These are phyloP conservation scores for Megaceryle torquata DNA, from an alignment of 2,113 vertebrate genomes.

Conservation along the genomic window DNA sequence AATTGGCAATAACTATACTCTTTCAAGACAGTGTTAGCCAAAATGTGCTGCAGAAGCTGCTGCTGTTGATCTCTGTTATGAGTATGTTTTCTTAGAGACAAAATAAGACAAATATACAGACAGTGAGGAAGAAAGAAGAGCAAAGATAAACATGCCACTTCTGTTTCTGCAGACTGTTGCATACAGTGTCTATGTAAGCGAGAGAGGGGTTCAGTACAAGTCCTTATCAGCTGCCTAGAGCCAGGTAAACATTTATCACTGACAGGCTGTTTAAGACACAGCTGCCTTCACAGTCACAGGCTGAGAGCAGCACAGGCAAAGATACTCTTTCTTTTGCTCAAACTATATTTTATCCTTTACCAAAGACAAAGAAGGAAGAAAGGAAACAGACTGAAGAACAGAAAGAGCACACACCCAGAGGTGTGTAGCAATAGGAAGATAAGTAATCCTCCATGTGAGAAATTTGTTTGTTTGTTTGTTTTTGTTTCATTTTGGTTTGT, in stretches of 20 bases:
- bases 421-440: not conserved
- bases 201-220: not conserved
- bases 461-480: no score
- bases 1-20: not conserved
- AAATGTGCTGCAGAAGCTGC: not conserved
- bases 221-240: not conserved
- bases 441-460: not conserved
- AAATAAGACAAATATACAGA: not conserved
- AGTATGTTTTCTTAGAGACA: not conserved
- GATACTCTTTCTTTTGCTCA: not conserved
- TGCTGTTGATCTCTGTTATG: not conserved
- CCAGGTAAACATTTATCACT: not conserved
- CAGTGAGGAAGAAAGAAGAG: not conserved
- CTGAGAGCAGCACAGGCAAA: not conserved
- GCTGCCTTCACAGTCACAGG: not conserved
- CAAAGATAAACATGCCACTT: not conserved
- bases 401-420: not conserved
- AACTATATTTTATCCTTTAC: not conserved
- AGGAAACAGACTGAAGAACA: not conserved
- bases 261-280: not conserved
- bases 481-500: no score
- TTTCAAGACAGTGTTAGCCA: not conserved
- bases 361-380: not conserved
- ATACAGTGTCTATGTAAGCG: not conserved
- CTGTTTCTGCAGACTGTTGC: not conserved